Evolutionary conservation across 1,140 invertebrate species (phyloP), one percentile per base, ranked within the genome.

Genomic region (Drosophila tristis): DNA sequence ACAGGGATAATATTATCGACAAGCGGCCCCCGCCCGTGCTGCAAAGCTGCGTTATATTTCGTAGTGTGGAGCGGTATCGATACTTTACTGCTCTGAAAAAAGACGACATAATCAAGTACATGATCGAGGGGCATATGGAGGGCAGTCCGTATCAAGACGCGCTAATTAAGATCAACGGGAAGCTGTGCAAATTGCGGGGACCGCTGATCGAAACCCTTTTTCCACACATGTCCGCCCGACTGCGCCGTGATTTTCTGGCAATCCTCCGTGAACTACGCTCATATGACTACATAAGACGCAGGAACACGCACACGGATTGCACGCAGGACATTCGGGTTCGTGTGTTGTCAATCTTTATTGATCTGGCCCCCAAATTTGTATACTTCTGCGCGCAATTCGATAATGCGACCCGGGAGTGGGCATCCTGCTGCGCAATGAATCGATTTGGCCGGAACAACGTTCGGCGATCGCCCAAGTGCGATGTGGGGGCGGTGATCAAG

Each of bases 91-190:
- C 61, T 1, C 23, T 85, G 9, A 85, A 51, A 0, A 23, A 43
- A 1, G 35, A 53, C 0, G 63, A 87, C 0, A 81, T 87, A 25
- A 51, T 11, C 6, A 60, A 55, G 16, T 50, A 71, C 20, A 47
- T 49, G 1, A 78, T 85, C 23, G 74, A 81, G 8, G 67, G 68
- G 7, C 5, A 51, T 9, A 1, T 75, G 0, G 23, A 55, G 29
- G 74, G 81, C 13, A 23, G 43, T 0, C 16, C 48, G 0, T 78
- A 85, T 56, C 61, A 81, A 42, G 58, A 63, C 4, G 81, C 82
- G 1, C 6, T 74, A n/a, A 47, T 81, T 2, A 42, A 25, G 6
- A 39, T 61, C 2, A 53, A 74, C 13, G 70, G 62, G 2, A 31
- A 31, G n/a, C 5, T 48, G n/a, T 74, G 48, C n/a, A 54, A 78